These are phyloP conservation scores for Campylomormyrus numenius DNA, from an alignment of 2,113 vertebrate genomes.

Conservation along the genomic window DNA sequence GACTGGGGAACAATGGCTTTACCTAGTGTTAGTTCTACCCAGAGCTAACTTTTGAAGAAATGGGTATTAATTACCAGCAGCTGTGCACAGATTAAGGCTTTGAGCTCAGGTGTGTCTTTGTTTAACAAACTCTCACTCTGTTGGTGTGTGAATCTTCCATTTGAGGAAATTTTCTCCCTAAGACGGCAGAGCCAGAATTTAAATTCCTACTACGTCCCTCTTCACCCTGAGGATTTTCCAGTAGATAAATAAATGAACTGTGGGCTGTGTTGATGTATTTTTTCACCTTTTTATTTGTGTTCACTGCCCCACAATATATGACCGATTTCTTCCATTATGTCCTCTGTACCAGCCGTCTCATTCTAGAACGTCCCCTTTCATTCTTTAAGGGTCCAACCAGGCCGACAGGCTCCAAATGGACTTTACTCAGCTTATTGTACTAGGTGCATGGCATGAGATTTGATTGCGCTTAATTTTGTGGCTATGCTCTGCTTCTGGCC, in stretches of 20 bases:
- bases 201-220: not conserved
- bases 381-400: not conserved
- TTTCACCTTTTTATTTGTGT: constrained; percentile 2
- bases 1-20: not conserved
- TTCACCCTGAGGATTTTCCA: not conserved
- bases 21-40: not conserved
- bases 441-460: not conserved
- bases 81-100: not conserved
- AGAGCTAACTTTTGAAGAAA: not conserved
- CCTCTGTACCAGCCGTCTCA: not conserved
- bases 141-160: not conserved
- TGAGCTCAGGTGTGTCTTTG: constrained; percentile 1
- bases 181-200: not conserved
- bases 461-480: not conserved
- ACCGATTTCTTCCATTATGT: not conserved
- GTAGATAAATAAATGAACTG: constrained; percentile 5
- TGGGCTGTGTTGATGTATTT: not conserved
- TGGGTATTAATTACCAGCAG: constrained; percentile 11
- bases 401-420: not conserved
- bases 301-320: not conserved
- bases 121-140: not conserved
- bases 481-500: not conserved
- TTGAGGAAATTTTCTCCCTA: not conserved
- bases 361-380: not conserved
- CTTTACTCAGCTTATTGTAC: not conserved